A percentile compares a stretch with the other conserved stretches of the same genome.
phyloP scores from a whole-genome alignment of 1,140 invertebrate genomes.

The Procambarus virginalis region DNA sequence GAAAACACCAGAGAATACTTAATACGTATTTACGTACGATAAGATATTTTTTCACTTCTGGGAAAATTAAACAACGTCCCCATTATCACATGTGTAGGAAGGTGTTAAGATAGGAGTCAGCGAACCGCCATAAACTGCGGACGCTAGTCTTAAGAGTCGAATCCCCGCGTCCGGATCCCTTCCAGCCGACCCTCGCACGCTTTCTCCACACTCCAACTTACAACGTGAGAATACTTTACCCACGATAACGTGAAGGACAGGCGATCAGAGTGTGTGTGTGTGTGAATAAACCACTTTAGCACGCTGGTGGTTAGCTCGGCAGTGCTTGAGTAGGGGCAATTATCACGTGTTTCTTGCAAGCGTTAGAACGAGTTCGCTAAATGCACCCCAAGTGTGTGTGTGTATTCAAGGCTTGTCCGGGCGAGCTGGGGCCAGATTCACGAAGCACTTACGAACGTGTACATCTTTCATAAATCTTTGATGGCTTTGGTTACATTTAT shows the following conservation, averaged over 20 bases:
- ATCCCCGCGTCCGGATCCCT: not conserved
- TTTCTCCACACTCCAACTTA: not conserved
- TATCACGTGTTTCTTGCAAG: not conserved
- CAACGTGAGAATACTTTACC: not conserved
- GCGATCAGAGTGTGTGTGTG: not conserved
- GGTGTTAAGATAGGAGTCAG: not conserved
- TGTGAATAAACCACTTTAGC: not conserved
- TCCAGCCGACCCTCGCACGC: not conserved
- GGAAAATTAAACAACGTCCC: not conserved
- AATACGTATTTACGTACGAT: not conserved
- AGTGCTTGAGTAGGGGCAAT: not conserved
- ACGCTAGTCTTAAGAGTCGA: not conserved
- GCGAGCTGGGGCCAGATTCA: too few relatives aligned
- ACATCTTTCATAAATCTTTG: too few relatives aligned
- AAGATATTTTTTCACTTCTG: slow-evolving; percentile 1
- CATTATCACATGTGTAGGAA: not conserved
- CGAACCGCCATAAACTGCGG: not conserved
- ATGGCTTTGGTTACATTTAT: too few relatives aligned
- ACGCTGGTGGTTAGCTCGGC: not conserved
- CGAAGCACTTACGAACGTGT: too few relatives aligned
- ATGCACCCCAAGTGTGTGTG: not conserved
- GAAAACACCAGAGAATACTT: not conserved
- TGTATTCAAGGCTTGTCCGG: not conserved
- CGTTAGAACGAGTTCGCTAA: not conserved
- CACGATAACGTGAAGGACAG: not conserved